Percentiles rank a stretch among this genome's conserved stretches.
Conservation (phyloP, 2,113 vertebrate genomes). For the Pleuronectes platessa region DNA sequence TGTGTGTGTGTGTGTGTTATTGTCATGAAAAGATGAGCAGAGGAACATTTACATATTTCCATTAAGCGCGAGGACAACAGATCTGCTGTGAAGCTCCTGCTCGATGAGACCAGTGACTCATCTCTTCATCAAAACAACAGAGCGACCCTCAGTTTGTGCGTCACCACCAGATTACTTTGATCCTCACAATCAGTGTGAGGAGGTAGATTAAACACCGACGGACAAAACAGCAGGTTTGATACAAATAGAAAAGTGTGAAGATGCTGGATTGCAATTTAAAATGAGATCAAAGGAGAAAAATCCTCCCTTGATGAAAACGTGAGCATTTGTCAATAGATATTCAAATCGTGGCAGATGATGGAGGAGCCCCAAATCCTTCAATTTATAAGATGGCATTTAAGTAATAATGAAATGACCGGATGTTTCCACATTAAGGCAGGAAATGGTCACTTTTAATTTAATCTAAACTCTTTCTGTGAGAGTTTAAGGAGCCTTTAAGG, state of each 20-base stretch:
- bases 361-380: background rate
- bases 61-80: slow-evolving; percentile 9
- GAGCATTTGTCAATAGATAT: too few species aligned
- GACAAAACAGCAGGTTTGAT: background rate
- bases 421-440: background rate
- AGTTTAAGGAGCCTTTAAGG: background rate
- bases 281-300: too few species aligned
- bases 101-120: slow-evolving; percentile 55
- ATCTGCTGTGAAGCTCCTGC: slow-evolving; percentile 5
- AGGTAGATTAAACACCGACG: background rate
- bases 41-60: slow-evolving; percentile 17
- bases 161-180: background rate
- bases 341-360: background rate
- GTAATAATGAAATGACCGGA: background rate
- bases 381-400: background rate
- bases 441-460: background rate
- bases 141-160: background rate
- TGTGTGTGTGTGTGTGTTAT: background rate
- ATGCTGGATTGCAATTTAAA: background rate
- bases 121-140: slow-evolving; percentile 43
- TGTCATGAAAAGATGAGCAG: slow-evolving; percentile 16
- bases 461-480: background rate
- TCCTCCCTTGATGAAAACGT: background rate
- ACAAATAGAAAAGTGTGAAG: background rate
- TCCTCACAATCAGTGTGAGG: slow-evolving; percentile 11